These are phyloP conservation scores for Seriola dumerili DNA, from an alignment of 2,113 vertebrate genomes.

Conservation along the genomic window DNA sequence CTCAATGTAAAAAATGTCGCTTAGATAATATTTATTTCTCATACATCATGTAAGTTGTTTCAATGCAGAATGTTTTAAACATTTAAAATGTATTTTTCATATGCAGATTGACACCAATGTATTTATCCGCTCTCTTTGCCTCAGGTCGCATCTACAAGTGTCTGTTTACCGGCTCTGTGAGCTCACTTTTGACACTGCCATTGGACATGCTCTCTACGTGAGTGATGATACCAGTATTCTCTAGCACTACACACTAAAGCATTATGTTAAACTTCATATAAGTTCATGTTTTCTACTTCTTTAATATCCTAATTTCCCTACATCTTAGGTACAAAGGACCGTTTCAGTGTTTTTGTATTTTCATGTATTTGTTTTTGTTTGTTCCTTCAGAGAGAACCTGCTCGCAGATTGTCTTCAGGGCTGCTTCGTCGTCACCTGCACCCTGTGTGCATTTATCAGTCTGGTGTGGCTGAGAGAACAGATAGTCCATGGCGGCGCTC, in stretches of 20 bases:
- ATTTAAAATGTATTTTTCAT: not conserved
- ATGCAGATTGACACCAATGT: not conserved
- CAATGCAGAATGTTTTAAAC: not conserved
- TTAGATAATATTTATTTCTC: not conserved
- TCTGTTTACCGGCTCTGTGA: slow-evolving; percentile 99
- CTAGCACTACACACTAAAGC: not conserved
- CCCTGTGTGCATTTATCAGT: slow-evolving; percentile 98
- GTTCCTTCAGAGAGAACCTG: slow-evolving; percentile 92
- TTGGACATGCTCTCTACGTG: slow-evolving; percentile 99
- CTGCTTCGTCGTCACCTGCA: slow-evolving; percentile 98
- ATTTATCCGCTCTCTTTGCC: slow-evolving; percentile 5
- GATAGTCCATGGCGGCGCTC: slow-evolving; percentile 97
- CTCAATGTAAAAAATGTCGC: not conserved
- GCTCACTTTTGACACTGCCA: slow-evolving; percentile 98
- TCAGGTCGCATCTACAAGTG: slow-evolving; percentile 99
- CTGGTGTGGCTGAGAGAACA: slow-evolving; percentile 98
- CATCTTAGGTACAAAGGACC: not conserved
- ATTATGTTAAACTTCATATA: not conserved
- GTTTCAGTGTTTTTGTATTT: not conserved
- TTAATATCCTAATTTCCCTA: not conserved
- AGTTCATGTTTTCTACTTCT: not conserved
- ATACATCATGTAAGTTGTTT: not conserved
- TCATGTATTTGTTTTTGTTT: slow-evolving; percentile 35
- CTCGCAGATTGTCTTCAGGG: slow-evolving; percentile 98
- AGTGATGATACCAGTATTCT: slow-evolving; percentile 70